Evolutionary conservation across 2,797 vertebrate species (phyloP), one percentile per base, ranked within the genome.

Genomic region (Melopsittacus undulatus): DNA sequence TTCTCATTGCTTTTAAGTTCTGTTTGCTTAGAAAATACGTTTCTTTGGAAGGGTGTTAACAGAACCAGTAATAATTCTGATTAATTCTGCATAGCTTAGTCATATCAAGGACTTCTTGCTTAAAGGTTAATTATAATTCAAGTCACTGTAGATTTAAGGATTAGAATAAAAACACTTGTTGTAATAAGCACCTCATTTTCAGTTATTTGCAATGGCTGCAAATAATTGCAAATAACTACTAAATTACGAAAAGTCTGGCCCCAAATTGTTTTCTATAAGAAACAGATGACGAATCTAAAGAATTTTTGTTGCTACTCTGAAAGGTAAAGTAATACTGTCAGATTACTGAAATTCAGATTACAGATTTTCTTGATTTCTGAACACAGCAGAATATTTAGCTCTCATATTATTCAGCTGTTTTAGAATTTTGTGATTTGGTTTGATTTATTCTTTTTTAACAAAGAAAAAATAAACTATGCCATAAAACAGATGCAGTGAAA

Each of bases 81-180:
- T 96, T 96, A 95, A 97, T 96, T 97, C 68, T 93, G 89, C 83
- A 95, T 83, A 68, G 79, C 94, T 96, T 97, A 92, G 90, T 95
- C 82, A 73, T 84, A 89, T 66, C 83, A 83, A 85, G 83, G 87
- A 96, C 88, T 90, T 97, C 79, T 96, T 94, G 90, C 85, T 95
- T 95, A 87, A 94, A 95, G 89, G 82, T 75, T 97, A 98, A 97
- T 97, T 96, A 94, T 82, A 95, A 95, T 96, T 96, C 96, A 96
- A 95, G 91, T 95, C 93, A 96, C 90, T 88, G 87, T 67, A 83
- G 87, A 96, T 97, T 85, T 91, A 90, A 96, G 94, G 92, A 96
- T 94, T 94, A 96, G 45, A 96, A 96, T 84, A 94, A 97, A 80
- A 95, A 87, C 79, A 90, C 80, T 93, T 95, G 48, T 82, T 96